Conservation (phyloP, 2,113 vertebrate species). For the Tinamus guttatus region DNA sequence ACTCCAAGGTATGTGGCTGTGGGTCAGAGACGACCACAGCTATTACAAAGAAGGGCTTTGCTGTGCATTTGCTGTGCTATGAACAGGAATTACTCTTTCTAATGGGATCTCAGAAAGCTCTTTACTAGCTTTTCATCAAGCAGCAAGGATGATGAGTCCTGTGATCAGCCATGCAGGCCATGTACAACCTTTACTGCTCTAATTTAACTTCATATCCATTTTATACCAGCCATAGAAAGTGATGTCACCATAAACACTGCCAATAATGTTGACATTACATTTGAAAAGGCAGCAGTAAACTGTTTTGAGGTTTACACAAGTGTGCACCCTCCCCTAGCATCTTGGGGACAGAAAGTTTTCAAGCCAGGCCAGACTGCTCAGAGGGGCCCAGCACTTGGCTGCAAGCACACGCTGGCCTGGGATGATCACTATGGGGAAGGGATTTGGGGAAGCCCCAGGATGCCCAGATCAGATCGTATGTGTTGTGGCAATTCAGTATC, state of each 20-base stretch:
- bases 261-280: conserved; percentile 57
- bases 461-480: neutral
- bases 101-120: neutral
- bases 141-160: neutral
- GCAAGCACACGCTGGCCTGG: neutral
- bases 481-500: neutral
- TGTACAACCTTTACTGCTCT: conserved; percentile 64
- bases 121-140: neutral
- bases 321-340: neutral
- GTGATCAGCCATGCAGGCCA: conserved; percentile 59
- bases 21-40: rapidly evolving
- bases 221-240: conserved; percentile 72
- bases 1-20: neutral
- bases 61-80: neutral
- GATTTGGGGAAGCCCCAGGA: neutral
- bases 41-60: neutral
- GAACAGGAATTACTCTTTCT: neutral
- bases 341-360: neutral
- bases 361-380: neutral
- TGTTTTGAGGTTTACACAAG: neutral
- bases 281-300: conserved; percentile 64
- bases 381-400: neutral
- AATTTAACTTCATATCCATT: conserved; percentile 69
- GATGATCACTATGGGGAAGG: neutral
- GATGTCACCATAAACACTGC: conserved; percentile 62